Base-by-base conservation (phyloP, 2,113 vertebrate genomes). In the Sciurus niger region DNA sequence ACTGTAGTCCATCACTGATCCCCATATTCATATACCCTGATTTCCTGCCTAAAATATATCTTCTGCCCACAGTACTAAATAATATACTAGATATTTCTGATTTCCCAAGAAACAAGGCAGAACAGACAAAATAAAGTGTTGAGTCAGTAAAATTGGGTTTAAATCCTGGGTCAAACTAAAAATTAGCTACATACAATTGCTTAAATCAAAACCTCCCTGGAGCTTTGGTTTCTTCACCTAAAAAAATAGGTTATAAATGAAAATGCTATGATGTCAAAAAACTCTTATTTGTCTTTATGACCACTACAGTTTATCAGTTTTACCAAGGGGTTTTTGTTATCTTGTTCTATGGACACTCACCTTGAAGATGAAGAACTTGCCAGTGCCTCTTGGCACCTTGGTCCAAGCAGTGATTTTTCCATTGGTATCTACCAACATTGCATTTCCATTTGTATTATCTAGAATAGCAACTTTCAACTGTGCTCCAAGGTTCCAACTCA, bases 161-260 rank as follows among this genome's bases (percentile, higher is more conserved):
- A 95, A 94, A 89, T 89, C 32, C 85, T 73, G 37, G 60, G 20
- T 94, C 72, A 94, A 85, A 94, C 51, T 90, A 92, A 77, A 40
- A 94, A 95, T 85, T 55, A 83, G 53, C 46, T 89, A 82, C 28
- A 96, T 88, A 17, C 13, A 95, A 84, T 14, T 90, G 46, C 28
- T 96, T 96, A 77, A 67, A 82, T 78, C 53, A 94, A 43, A 93
- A 67, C 46, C 37, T 87, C n/a, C 70, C 13, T 17, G 4, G 51
- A 25, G 63, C 34, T 74, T 95, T 86, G 93, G 55, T 91, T 91
- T 89, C 67, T 89, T 94, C 68, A 88, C 24, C 78, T 84, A 67
- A 96, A 89, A 40, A 90, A 90, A 43, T 2, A 92, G 84, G 34
- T 55, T 70, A 6, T 53, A 73, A 77, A 24, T 87, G 12, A n/a